phyloP scores from a whole-genome alignment of 1,140 invertebrate species.

The Megathymus violae region DNA sequence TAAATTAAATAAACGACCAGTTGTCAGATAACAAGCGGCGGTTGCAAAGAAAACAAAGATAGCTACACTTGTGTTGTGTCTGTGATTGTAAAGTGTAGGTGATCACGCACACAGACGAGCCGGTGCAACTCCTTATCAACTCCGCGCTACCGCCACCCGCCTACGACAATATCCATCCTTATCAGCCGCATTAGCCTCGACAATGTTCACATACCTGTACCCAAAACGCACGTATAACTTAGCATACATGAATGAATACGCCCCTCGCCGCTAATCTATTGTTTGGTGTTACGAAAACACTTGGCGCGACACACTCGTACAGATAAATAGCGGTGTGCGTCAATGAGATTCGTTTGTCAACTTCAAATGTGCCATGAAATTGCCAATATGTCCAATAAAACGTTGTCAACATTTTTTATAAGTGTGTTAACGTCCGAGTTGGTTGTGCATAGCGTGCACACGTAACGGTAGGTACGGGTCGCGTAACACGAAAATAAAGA shows the following conservation, averaged over 20 bases:
- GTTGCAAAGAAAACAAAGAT: conserved; percentile 70
- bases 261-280: conserved; percentile 9
- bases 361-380: conserved; percentile 26
- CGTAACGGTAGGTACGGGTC: conserved; percentile 5
- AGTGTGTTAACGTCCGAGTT: conserved; percentile 27
- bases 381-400: conserved; percentile 18
- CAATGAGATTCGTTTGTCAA: conserved; percentile 28
- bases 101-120: not conserved
- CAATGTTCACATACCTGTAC: conserved; percentile 62
- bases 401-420: conserved; percentile 25
- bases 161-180: conserved; percentile 58
- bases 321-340: conserved; percentile 21
- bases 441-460: conserved; percentile 7
- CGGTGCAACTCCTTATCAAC: conserved; percentile 1
- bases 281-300: conserved; percentile 41
- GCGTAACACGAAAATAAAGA: conserved; percentile 21
- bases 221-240: conserved; percentile 49
- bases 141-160: conserved; percentile 68
- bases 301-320: conserved; percentile 7
- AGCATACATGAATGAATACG: conserved; percentile 58
- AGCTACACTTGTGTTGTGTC: conserved; percentile 51
- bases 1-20: conserved; percentile 55
- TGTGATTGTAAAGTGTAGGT: conserved; percentile 43
- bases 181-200: conserved; percentile 62
- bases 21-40: conserved; percentile 52